Evolutionary conservation across 2,888 invertebrate genomes (phyloP).

Genomic region (Orthosia gothica): DNA sequence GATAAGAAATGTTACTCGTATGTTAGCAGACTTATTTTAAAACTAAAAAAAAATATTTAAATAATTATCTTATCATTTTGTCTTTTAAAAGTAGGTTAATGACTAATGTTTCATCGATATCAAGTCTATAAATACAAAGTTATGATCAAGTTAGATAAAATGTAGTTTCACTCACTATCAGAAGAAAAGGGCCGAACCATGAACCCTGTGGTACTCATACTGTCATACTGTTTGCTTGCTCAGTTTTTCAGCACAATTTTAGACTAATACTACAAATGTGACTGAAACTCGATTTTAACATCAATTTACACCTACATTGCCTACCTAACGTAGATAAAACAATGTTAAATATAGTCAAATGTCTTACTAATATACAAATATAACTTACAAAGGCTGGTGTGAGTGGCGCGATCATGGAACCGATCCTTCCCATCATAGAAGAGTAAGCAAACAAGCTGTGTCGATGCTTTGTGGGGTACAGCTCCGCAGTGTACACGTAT

Average conservation of each 20-base stretch:
- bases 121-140: no score
- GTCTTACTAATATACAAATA: background rate
- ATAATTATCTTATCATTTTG: no score
- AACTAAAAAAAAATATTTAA: no score
- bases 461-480: slow-evolving; percentile 92
- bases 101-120: no score
- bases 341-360: background rate
- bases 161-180: no score
- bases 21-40: no score
- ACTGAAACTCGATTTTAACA: background rate
- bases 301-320: background rate
- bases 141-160: no score
- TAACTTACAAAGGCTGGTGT: slow-evolving; percentile 91
- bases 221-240: rapidly evolving
- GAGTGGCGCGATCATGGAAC: slow-evolving; percentile 92
- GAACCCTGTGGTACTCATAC: background rate
- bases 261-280: background rate
- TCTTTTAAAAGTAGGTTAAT: no score
- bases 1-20: no score
- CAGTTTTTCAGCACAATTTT: background rate
- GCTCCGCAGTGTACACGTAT: slow-evolving; percentile 92
- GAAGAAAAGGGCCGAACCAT: background rate
- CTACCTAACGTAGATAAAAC: background rate
- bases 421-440: slow-evolving; percentile 92
- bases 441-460: slow-evolving; percentile 92